Conservation (phyloP, 2,888 invertebrate genomes). For the Drosophila infuscata region DNA sequence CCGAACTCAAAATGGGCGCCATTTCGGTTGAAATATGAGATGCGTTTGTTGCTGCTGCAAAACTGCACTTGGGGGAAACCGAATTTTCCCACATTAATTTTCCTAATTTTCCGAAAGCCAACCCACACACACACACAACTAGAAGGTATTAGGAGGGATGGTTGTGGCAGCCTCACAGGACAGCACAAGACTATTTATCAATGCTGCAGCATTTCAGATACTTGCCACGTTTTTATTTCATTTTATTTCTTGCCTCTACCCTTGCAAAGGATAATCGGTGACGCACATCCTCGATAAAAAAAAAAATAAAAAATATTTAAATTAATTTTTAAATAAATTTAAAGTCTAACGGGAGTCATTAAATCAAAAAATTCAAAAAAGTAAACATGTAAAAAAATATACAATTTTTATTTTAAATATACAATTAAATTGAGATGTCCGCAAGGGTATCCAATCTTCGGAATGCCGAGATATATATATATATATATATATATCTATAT, state of each 20-base stretch:
- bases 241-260: background rate
- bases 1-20: constrained; percentile 30
- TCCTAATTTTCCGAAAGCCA: constrained; percentile 77
- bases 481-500: no score
- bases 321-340: background rate
- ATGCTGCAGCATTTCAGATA: constrained; percentile 80
- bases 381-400: background rate
- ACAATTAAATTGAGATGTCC: background rate
- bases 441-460: background rate
- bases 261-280: background rate
- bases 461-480: background rate
- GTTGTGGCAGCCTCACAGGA: constrained; percentile 58
- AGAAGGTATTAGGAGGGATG: background rate
- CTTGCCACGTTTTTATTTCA: constrained; percentile 63
- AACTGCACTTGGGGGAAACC: constrained; percentile 67
- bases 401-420: background rate
- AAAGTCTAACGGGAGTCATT: background rate
- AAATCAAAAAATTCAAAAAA: background rate
- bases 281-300: background rate
- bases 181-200: constrained; percentile 79
- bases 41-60: constrained; percentile 63
- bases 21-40: constrained; percentile 65
- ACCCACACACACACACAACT: constrained; percentile 28
- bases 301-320: no score
- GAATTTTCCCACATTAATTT: constrained; percentile 80